These are phyloP conservation scores for Noctua pronuba DNA, from an alignment of 2,888 invertebrate species.

Conservation along the genomic window DNA sequence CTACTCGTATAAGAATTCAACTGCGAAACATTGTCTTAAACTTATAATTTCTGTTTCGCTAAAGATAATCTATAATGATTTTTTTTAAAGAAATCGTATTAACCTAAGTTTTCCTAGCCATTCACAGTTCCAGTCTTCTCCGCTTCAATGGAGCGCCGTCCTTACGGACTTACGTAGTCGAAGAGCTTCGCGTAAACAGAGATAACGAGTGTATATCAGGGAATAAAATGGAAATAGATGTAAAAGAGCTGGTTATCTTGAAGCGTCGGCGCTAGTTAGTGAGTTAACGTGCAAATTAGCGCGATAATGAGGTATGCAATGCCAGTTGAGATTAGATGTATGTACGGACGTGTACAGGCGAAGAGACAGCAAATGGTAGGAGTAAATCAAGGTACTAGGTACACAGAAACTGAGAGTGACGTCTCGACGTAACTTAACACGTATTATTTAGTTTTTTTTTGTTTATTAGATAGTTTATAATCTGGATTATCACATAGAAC, in stretches of 20 bases:
- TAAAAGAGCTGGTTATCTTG: constrained; percentile 58
- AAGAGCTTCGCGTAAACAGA: constrained; percentile 37
- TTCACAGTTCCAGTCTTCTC: not conserved
- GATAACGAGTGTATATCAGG: constrained; percentile 55
- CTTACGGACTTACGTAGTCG: constrained; percentile 47
- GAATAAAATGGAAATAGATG: constrained; percentile 58
- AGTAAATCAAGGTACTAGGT: not conserved
- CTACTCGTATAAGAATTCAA: not conserved
- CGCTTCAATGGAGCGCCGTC: constrained; percentile 18
- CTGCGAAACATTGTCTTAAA: not conserved
- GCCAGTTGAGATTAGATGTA: constrained; percentile 46
- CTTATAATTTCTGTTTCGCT: not conserved
- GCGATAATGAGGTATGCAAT: constrained; percentile 45
- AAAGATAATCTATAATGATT: not conserved
- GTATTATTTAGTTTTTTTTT: not conserved
- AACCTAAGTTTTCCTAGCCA: not conserved
- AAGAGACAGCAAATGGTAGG: constrained; percentile 11
- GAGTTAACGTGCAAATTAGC: constrained; percentile 39
- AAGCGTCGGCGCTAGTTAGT: constrained; percentile 26
- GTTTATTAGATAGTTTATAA: not conserved
- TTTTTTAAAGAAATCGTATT: not conserved
- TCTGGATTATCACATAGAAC: not conserved
- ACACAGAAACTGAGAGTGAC: not conserved
- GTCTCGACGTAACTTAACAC: not conserved
- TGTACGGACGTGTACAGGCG: constrained; percentile 19